A percentile compares a stretch with the other conserved stretches of the same genome.
These are phyloP conservation scores for Lytechinus variegatus DNA, from an alignment of 35 echinoderm and acorn worm species.

Conservation along the genomic window DNA sequence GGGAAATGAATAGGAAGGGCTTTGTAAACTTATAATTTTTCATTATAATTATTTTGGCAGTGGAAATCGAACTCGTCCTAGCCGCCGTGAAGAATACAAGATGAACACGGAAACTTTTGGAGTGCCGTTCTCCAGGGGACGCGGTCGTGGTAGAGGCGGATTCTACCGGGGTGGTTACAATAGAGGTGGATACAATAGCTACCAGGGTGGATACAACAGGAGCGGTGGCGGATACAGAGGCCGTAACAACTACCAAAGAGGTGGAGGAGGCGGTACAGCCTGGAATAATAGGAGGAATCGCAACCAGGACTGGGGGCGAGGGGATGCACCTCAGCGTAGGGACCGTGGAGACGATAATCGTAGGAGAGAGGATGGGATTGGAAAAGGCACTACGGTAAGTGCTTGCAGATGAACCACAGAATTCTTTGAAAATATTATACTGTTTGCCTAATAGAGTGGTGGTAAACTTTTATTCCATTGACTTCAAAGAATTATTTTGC, in stretches of 20 bases:
- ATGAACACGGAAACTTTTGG: conserved; percentile 98
- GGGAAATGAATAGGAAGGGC: background rate
- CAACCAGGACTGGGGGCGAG: conserved; percentile 47
- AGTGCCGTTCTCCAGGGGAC: conserved; percentile 69
- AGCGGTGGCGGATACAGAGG: conserved; percentile 46
- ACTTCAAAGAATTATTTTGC: too few species aligned
- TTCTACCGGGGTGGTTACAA: conserved; percentile 74
- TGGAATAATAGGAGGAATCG: conserved; percentile 35
- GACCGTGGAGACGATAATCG: conserved; percentile 48
- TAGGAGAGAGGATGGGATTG: background rate
- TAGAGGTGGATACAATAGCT: conserved; percentile 77
- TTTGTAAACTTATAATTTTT: background rate
- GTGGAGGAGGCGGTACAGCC: conserved; percentile 47
- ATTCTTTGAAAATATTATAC: too few species aligned
- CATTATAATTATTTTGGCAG: background rate
- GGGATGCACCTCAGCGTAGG: conserved; percentile 42
- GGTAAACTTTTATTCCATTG: too few species aligned
- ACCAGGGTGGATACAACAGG: conserved; percentile 58
- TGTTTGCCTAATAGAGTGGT: too few species aligned
- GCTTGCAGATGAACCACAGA: background rate
- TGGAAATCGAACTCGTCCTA: conserved; percentile 60
- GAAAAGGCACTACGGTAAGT: conserved; percentile 18
- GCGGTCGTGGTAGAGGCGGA: conserved; percentile 78
- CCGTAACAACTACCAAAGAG: conserved; percentile 65
- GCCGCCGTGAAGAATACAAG: conserved; percentile 89